Evolutionary conservation across 2,113 vertebrate genomes (phyloP), one percentile per base, ranked within the genome.

Genomic region (Sceloporus tristichus): DNA sequence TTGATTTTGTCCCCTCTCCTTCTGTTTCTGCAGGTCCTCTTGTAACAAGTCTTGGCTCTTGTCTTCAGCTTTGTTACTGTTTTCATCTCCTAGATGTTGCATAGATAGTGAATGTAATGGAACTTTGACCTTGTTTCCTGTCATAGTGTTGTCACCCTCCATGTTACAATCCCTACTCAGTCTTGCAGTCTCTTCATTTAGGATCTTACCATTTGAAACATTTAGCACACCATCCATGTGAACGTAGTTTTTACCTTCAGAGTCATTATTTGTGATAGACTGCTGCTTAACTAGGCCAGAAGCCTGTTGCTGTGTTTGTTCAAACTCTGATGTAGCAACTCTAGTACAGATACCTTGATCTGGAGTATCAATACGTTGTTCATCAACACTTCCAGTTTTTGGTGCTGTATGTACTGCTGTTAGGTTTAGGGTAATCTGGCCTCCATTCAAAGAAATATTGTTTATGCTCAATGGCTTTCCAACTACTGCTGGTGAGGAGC

Each of bases 361-460:
- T 84, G 96, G 82, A 86, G 95, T 84, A 82, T 97, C 97, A 88
- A 95, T 88, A 54, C 94, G 96, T 29, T 97, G 97, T 75, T 97
- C 97, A 91, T 97, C 96, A 40, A 96, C 91, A 80, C 89, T 96
- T 75, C 97, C 91, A 76, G 92, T 70, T 95, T 98, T 97, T 89
- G 97, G 82, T 85, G 96, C 96, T 82, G 96, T 85, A 85, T 97
- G 92, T 77, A 97, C 94, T 19, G 97, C 94, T 75, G 98, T 97
- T 90, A 98, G 96, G 87, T 97, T 97, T 91, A 98, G 91, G 56
- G 96, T 93, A 91, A 98, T 95, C 16, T 98, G 98, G 92, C 95
- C 95, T 94, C 97, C 98, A 90, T 98, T 98, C 94, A 98, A 96
- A 80, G 98, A 95, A 95, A 98, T 95, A 78, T 94, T 98, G 90